These are phyloP conservation scores for Apodemia zela DNA, from an alignment of 2,888 invertebrate species.

Conservation along the genomic window DNA sequence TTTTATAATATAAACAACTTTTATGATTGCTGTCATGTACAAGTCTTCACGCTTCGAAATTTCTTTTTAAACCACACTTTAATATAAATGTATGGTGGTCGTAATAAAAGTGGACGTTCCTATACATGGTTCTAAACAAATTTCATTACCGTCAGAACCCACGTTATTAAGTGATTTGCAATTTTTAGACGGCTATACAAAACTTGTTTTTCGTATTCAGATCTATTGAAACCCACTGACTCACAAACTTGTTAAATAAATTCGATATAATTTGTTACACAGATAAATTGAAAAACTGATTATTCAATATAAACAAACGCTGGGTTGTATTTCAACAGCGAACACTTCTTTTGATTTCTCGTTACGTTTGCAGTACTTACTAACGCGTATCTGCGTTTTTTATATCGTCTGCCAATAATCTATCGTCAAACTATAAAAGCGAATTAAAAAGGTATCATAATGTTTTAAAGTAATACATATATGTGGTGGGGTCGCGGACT, in stretches of 20 bases:
- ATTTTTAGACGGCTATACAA: neutral
- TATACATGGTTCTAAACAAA: neutral
- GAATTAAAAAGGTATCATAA: no score
- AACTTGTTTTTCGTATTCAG: neutral
- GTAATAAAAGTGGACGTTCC: no score
- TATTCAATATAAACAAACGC: neutral
- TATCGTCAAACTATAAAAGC: no score
- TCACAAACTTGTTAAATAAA: neutral
- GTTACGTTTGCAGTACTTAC: neutral
- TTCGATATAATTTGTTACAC: constrained; percentile 4
- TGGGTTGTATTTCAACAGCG: constrained; percentile 1
- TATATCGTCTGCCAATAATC: no score
- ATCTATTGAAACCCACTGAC: neutral
- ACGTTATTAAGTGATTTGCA: neutral
- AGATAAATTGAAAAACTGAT: constrained; percentile 2
- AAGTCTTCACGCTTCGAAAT: no score
- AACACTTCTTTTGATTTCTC: neutral
- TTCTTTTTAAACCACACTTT: no score
- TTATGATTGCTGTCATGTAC: no score
- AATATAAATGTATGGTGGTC: no score
- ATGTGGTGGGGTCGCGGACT: no score
- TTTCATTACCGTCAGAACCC: neutral
- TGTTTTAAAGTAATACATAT: no score
- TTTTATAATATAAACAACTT: no score
- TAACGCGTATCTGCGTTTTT: no score